phyloP scores from a whole-genome alignment of 2,888 invertebrate species.

The Yponomeuta evonymella region DNA sequence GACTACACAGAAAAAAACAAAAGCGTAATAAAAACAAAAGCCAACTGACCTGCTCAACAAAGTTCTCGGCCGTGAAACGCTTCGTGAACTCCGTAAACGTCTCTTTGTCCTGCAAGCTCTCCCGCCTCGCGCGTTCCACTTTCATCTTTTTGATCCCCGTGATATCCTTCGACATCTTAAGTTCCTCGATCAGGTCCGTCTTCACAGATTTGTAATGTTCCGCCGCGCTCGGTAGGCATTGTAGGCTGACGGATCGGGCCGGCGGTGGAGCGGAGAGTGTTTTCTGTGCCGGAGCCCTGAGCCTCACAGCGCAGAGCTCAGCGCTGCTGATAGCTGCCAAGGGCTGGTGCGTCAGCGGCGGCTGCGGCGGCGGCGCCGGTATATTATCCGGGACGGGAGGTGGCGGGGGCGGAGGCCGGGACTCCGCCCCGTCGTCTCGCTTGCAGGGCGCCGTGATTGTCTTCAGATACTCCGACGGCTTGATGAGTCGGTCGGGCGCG shows the following conservation, averaged over 20 bases:
- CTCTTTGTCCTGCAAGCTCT: slow-evolving; percentile 88
- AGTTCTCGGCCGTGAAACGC: slow-evolving; percentile 89
- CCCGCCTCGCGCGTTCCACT: slow-evolving; percentile 90
- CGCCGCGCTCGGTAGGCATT: slow-evolving; percentile 79
- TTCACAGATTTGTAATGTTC: slow-evolving; percentile 85
- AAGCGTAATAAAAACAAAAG: slow-evolving; percentile 23
- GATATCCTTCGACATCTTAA: slow-evolving; percentile 94
- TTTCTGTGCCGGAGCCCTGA: slow-evolving; percentile 85
- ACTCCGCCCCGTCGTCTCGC: slow-evolving; percentile 69
- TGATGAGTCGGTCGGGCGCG: slow-evolving; percentile 89
- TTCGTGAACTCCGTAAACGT: slow-evolving; percentile 89
- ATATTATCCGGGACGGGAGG: slow-evolving; percentile 62
- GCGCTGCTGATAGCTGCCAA: slow-evolving; percentile 92
- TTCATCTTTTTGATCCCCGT: slow-evolving; percentile 96
- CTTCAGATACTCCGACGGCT: slow-evolving; percentile 93
- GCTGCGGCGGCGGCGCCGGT: slow-evolving; percentile 49
- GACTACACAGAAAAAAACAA: neutral
- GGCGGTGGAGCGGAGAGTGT: slow-evolving; percentile 87
- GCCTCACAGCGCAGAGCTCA: slow-evolving; percentile 88
- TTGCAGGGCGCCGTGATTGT: slow-evolving; percentile 83
- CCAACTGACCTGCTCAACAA: slow-evolving; percentile 89
- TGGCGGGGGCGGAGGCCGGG: slow-evolving; percentile 78
- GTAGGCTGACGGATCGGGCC: slow-evolving; percentile 83
- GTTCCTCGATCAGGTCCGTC: slow-evolving; percentile 92
- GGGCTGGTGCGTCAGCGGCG: slow-evolving; percentile 78